Evolutionary conservation across 2,113 vertebrate species (phyloP).

Genomic region (Microtus oregoni): DNA sequence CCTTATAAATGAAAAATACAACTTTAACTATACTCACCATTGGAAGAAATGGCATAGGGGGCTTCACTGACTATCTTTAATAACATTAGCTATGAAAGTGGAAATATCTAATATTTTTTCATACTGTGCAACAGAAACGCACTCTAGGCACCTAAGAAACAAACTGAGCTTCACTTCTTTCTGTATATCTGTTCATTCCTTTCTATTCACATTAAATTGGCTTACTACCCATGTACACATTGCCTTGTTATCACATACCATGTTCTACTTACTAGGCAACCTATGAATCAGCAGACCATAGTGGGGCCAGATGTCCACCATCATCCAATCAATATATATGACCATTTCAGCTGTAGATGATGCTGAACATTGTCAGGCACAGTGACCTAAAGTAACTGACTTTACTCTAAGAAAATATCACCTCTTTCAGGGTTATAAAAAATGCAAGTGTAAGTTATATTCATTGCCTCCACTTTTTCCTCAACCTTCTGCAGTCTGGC

Average conservation of each 20-base stretch:
- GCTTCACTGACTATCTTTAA: slow-evolving; percentile 11
- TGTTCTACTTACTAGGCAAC: neutral
- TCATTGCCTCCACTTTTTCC: slow-evolving; percentile 47
- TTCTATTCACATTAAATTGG: neutral
- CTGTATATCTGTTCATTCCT: neutral
- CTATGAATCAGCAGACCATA: neutral
- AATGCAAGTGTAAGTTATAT: slow-evolving; percentile 57
- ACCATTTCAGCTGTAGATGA: neutral
- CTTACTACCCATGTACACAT: neutral
- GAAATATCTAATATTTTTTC: neutral
- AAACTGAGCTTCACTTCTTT: slow-evolving; percentile 39
- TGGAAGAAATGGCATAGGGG: neutral
- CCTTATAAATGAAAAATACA: slow-evolving; percentile 36
- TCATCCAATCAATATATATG: neutral
- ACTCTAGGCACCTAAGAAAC: slow-evolving; percentile 2
- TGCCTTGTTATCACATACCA: neutral
- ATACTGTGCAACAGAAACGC: slow-evolving; percentile 14
- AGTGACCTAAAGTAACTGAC: slow-evolving; percentile 37
- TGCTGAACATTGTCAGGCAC: neutral
- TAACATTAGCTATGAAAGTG: neutral
- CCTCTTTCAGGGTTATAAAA: slow-evolving; percentile 28
- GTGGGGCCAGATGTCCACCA: neutral
- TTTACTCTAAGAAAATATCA: slow-evolving; percentile 53
- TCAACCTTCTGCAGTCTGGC: slow-evolving; percentile 44
- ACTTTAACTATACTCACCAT: neutral